Base-by-base conservation (phyloP, 2,888 invertebrate genomes). In the Drosophila heteroneura region DNA sequence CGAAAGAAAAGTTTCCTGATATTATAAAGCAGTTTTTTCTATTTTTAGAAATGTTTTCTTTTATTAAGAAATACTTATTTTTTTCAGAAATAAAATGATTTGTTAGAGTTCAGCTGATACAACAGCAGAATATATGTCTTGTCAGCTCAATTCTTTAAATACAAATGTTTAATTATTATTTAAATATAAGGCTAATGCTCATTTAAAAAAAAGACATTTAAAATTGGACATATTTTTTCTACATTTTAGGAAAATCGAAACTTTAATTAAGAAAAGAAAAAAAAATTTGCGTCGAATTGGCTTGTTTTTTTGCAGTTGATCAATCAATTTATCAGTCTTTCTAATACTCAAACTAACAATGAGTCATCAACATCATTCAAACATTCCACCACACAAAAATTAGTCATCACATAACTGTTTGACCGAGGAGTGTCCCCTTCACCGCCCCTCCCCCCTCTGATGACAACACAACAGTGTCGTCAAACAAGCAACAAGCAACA, bases 341-440 rank as follows among this genome's bases (percentile, higher is more conserved):
- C 9, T 4, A 47, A 47, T 26, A 16, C 26, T n/a, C 10, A 35
- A 44, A 35, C 26, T 16, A 16, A 26, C 53, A 69, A 30, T 74
- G 75, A 74, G 19, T 75, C 74, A 73, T 39, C 75, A 3, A 22
- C 44, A 39, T 37, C 35, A 28, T 26, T 49, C 12, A 37, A 54
- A 37, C 47, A 57, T 37, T 69, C 12, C 35, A 51, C n/a, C 41
- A 57, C 26, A 69, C 65, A 76, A 69, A 76, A 69, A 80, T 79
- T 79, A 81, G 81, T 79, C 79, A 79, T 79, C 79, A 16, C 64
- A 58, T 39, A 69, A 73, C 32, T 65, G 59, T 72, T 72, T 72
- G 64, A 41, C 32, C 72, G 12, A 9, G 22, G 47, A 47, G 47
- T 47, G 26, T 37, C 16, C 16, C 16, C 26, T 2, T 26, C 1